Evolutionary conservation across 2,888 invertebrate genomes (phyloP).

Genomic region (Cancer borealis): DNA sequence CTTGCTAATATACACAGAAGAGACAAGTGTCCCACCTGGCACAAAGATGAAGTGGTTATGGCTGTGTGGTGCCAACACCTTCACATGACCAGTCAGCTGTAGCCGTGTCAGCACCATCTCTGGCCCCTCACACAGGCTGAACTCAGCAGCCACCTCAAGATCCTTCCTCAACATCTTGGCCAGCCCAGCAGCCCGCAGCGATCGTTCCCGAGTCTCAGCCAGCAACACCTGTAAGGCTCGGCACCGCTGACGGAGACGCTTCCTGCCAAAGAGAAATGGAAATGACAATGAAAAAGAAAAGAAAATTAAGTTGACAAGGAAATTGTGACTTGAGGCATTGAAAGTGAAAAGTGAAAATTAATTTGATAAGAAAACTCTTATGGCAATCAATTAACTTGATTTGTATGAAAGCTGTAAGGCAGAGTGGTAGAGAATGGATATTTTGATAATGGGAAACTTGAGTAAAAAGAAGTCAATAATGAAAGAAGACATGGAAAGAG

Average conservation of each 20-base stretch:
- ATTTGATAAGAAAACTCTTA: neutral
- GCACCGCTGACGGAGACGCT: slow-evolving; percentile 67
- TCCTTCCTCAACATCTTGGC: slow-evolving; percentile 88
- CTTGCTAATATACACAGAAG: neutral
- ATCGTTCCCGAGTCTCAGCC: slow-evolving; percentile 71
- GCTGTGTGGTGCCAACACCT: slow-evolving; percentile 80
- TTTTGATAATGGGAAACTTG: too few relatives aligned
- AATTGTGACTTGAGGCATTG: neutral
- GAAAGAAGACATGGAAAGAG: neutral
- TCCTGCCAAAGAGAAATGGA: slow-evolving; percentile 47
- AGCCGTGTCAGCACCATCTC: slow-evolving; percentile 81
- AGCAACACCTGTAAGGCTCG: slow-evolving; percentile 71
- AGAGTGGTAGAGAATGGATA: neutral
- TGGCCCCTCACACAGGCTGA: slow-evolving; percentile 79
- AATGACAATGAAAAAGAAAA: neutral
- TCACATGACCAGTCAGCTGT: slow-evolving; percentile 80
- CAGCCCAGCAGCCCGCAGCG: slow-evolving; percentile 86
- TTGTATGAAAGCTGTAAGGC: neutral
- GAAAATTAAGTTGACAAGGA: neutral
- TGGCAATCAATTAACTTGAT: neutral
- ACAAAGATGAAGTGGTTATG: slow-evolving; percentile 81
- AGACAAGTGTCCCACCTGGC: slow-evolving; percentile 78
- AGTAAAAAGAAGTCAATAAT: neutral
- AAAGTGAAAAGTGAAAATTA: neutral
- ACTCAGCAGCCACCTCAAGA: slow-evolving; percentile 83